These are phyloP conservation scores for Albula glossodonta DNA, from an alignment of 2,113 vertebrate genomes.

Conservation along the genomic window DNA sequence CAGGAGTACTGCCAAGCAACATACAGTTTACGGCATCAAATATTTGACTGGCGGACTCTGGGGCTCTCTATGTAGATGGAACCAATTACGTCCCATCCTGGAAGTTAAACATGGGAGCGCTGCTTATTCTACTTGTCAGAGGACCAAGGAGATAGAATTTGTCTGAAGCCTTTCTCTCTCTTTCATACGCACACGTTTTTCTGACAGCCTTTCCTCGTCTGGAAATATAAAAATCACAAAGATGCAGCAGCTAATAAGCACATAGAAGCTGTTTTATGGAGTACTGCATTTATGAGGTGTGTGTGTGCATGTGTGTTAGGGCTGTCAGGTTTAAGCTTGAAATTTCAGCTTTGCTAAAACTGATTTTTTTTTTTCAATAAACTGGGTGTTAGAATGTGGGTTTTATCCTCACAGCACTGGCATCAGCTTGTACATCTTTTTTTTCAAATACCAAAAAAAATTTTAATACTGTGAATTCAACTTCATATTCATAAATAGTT, in stretches of 20 bases:
- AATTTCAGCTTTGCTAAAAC: too few relatives aligned
- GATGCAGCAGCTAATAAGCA: background rate
- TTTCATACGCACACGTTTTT: background rate
- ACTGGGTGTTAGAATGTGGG: too few relatives aligned
- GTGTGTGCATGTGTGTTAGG: background rate
- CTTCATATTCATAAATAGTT: too few relatives aligned
- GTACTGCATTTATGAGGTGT: background rate
- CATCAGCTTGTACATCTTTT: too few relatives aligned
- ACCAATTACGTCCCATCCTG: background rate
- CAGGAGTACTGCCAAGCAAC: background rate
- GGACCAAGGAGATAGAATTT: background rate
- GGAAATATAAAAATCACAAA: background rate
- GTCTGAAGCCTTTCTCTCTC: background rate
- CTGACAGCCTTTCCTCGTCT: background rate
- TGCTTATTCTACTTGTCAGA: conserved; percentile 8
- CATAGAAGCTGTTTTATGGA: background rate
- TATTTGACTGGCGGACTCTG: conserved; percentile 5
- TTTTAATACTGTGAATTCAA: too few relatives aligned
- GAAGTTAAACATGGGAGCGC: background rate
- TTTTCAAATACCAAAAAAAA: too few relatives aligned
- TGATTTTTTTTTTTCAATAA: too few relatives aligned
- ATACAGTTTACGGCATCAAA: background rate
- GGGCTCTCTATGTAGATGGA: conserved; percentile 8
- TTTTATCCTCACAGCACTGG: too few relatives aligned
- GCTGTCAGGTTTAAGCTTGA: too few relatives aligned